Base-by-base conservation (phyloP, 2,113 vertebrate species). In the Loxodonta africana region DNA sequence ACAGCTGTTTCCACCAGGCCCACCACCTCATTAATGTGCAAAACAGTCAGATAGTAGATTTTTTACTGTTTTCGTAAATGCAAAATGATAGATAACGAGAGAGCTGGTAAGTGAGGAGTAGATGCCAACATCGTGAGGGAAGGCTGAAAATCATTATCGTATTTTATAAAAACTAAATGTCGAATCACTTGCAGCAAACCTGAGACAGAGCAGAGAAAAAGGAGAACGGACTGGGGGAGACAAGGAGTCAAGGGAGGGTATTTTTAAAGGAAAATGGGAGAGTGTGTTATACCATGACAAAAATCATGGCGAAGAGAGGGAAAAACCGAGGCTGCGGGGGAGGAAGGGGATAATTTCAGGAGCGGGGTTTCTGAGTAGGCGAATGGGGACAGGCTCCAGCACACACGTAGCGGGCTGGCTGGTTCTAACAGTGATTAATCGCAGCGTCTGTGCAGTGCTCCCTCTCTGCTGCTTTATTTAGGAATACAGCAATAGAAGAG, bases 381-480 rank as follows among this genome's bases (percentile, higher is more conserved):
- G 12, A 5, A 18, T 0, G 0, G 88, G 14, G 37, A 5, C 0
- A 3, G 63, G 4, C 17, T 5, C 63, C 73, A 14, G 10, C 0
- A 37, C 37, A 1, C 10, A 33, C 3, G 41, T 0, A 20, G 18
- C 53, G 77, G 74, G 73, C 74, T 2, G 21, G 41, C 69, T 14
- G 0, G 0, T 51, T 20, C 80, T 30, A 94, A 69, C 0, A 46
- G 82, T 23, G 86, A 63, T 96, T 82, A 96, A 96, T 83, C 74
- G 17, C 63, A 90, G 26, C 21, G 25, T 51, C 51, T 3, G 17
- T 3, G 44, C 0, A 23, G 48, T 23, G 96, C 63, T 91, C 94
- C 88, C 87, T 81, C 95, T 84, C 71, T 91, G 23, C 28, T 46
- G 44, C 85, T 97, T 85, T 74, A 33, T 91, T 97, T 26, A 85